phyloP scores from a whole-genome alignment of 2,113 vertebrate genomes.

The Orycteropus afer region DNA sequence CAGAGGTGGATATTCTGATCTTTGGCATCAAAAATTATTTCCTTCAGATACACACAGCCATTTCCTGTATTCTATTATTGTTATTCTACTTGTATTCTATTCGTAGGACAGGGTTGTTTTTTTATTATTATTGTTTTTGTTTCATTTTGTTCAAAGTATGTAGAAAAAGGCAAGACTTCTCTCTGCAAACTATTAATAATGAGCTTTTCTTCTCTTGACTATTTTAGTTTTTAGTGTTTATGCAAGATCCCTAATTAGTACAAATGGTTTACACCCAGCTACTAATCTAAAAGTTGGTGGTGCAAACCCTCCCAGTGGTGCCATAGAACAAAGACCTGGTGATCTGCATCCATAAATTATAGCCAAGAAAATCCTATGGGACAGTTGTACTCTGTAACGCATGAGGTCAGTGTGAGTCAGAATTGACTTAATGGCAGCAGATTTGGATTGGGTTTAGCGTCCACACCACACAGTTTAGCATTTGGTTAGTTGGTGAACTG shows the following conservation, averaged over 20 bases:
- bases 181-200: not conserved
- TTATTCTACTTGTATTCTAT: no score
- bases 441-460: not conserved
- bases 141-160: not conserved
- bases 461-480: not conserved
- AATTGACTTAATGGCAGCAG: not conserved
- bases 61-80: not conserved
- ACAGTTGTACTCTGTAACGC: not conserved
- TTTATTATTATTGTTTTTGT: not conserved
- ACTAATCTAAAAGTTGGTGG: not conserved
- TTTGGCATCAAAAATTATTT: not conserved
- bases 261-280: not conserved
- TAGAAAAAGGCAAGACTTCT: constrained; percentile 13
- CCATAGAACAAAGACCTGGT: not conserved
- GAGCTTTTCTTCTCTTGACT: not conserved
- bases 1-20: not conserved
- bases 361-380: not conserved
- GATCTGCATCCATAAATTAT: not conserved
- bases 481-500: not conserved
- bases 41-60: not conserved
- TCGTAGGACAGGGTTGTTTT: not conserved
- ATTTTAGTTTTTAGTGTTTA: not conserved
- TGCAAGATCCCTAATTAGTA: not conserved
- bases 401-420: not conserved
- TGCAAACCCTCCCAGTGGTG: not conserved